Conservation (phyloP, 2,797 vertebrate genomes). For the Benthosema pterotum region DNA sequence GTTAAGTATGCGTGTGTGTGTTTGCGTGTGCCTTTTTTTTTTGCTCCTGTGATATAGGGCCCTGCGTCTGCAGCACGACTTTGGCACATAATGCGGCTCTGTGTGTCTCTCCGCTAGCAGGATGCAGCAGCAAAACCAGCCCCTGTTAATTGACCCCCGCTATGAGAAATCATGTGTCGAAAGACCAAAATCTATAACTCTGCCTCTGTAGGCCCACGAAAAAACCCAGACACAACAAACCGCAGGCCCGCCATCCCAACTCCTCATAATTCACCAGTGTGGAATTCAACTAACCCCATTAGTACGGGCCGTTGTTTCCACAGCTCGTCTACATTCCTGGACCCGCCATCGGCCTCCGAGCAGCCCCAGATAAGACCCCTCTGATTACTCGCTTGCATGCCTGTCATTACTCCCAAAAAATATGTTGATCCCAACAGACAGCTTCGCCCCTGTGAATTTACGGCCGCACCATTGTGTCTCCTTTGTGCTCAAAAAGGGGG, state of each 20-base stretch:
- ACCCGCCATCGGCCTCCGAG: conserved; percentile 44
- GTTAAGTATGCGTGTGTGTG: neutral
- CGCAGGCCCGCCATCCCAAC: conserved; percentile 76
- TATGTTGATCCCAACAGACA: conserved; percentile 67
- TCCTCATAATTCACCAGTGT: conserved; percentile 83
- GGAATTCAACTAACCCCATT: conserved; percentile 80
- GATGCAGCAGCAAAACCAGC: conserved; percentile 74
- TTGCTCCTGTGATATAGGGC: conserved; percentile 40
- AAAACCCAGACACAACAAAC: conserved; percentile 91
- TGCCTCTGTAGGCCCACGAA: conserved; percentile 78
- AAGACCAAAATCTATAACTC: conserved; percentile 82
- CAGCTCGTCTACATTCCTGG: conserved; percentile 72
- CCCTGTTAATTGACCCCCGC: conserved; percentile 79
- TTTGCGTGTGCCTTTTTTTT: conserved; percentile 45
- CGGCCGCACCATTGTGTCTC: conserved; percentile 36
- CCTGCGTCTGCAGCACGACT: conserved; percentile 48
- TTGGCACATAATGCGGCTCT: conserved; percentile 56
- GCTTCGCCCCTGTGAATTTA: conserved; percentile 44
- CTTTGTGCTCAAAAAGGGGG: conserved; percentile 23
- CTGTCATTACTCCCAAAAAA: conserved; percentile 73
- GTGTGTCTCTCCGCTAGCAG: conserved; percentile 71
- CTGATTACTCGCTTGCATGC: conserved; percentile 69
- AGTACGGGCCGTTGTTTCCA: conserved; percentile 74
- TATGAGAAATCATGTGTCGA: conserved; percentile 78
- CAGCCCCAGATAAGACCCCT: conserved; percentile 81